phyloP scores from a whole-genome alignment of 1,140 invertebrate genomes.

The Delia radicum region DNA sequence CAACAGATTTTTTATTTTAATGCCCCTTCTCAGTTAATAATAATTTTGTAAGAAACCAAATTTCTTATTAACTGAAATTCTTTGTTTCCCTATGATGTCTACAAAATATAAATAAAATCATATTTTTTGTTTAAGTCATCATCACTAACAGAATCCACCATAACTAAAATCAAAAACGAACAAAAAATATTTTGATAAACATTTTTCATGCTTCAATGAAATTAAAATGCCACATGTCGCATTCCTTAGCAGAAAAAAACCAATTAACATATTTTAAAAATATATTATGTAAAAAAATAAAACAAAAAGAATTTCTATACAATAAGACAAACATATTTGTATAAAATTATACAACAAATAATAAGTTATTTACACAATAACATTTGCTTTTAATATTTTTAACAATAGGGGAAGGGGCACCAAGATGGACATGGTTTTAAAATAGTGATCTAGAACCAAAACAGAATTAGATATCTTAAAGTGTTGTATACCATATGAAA shows the following conservation, averaged over 20 bases:
- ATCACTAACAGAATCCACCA: too few species aligned
- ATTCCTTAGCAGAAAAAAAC: neutral
- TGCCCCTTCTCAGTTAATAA: too few species aligned
- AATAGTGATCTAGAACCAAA: too few species aligned
- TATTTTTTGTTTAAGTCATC: neutral
- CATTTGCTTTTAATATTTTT: too few species aligned
- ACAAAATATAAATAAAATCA: neutral
- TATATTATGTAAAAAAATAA: neutral
- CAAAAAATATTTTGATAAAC: neutral
- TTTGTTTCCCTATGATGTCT: conserved; percentile 8
- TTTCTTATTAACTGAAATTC: neutral
- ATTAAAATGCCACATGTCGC: conserved; percentile 3
- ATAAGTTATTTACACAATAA: too few species aligned
- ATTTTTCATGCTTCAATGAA: neutral
- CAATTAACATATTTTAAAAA: conserved; percentile 2
- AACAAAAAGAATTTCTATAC: neutral
- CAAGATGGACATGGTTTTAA: too few species aligned
- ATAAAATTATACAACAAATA: neutral
- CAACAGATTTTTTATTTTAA: too few species aligned
- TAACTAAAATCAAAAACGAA: neutral
- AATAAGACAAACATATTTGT: neutral
- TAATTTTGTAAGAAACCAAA: too few species aligned
- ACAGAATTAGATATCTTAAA: too few species aligned
- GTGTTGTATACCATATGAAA: too few species aligned
- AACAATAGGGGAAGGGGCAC: too few species aligned